Base-by-base conservation (phyloP, 2,113 vertebrate genomes). In the Dromas ardeola region DNA sequence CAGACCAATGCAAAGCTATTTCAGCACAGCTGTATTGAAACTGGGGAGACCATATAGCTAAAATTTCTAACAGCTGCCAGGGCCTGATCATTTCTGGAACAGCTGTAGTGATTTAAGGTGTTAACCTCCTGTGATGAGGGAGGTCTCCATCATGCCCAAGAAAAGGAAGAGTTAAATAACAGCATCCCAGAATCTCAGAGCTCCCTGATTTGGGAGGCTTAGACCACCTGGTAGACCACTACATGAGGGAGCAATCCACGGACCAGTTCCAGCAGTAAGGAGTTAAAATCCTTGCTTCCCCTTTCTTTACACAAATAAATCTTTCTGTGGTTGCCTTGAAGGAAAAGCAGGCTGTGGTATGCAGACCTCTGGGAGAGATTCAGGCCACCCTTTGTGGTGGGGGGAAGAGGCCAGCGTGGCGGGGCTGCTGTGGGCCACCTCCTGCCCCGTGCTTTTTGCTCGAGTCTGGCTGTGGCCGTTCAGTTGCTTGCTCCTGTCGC, bases 251-350 rank as follows among this genome's bases (percentile, higher is more conserved):
- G 53, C 81, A 94, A 91, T 79, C 53, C 15, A 21, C 49, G 69
- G 86, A 69, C 17, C 56, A 61, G 29, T 67, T 52, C 36, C 52
- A 87, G 73, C 23, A 65, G 49, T 26, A 77, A 90, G 49, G 87
- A 95, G 96, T 95, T 96, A 97, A 96, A 96, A 93, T 72, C 42
- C 34, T 61, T 30, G 20, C 65, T 96, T 96, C 73, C 38, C 10
- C n/a, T 89, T 90, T 79, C 70, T 90, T 91, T 94, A 93, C 87
- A 96, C 84, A 97, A 95, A 95, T 91, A 96, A 95, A 94, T 97
- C 70, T 91, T 91, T 72, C 42, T 85, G 90, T 94, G 87, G 84
- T 90, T 96, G 95, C 81, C 92, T 90, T 79, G 87, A 90, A 91
- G 70, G 62, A 93, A 96, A 93, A 95, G 62, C 74, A 69, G 49